Evolutionary conservation across 2,113 vertebrate genomes (phyloP), one percentile per base, ranked within the genome.

Genomic region (Cyphomyrus plagiostoma): DNA sequence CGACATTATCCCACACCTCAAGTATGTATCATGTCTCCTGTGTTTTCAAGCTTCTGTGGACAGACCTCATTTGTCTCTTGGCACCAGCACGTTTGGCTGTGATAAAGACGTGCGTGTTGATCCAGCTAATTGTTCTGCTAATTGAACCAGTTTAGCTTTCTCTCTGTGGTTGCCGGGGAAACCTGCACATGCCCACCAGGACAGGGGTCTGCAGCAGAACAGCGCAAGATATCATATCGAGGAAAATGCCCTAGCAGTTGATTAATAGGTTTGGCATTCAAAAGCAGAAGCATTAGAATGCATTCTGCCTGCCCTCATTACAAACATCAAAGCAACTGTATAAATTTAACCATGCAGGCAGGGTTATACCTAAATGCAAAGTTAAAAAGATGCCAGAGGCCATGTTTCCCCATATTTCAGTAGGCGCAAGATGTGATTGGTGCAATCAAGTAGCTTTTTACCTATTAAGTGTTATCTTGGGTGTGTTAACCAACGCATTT

Each of bases 141-240:
- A 84, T 84, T 84, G 39, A 84, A n/a, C 82, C 42, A 46, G 82
- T 48, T 84, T 84, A 84, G 82, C 42, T 84, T 84, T 45, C 23
- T 48, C 82, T 80, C 74, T 80, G 9, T 80, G 35, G 74, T 80
- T 80, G 74, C 74, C 7, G 30, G 74, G 74, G 74, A 80, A 80
- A 80, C 74, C 74, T 42, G 74, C 74, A 80, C 74, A 80, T 80
- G 74, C 35, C 74, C 35, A 35, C 74, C 17, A 80, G 35, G 35
- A 80, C 35, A 19, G 74, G 74, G 74, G 15, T 42, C 74, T 39
- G 62, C 2, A 17, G 15, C 70, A 17, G 70, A 77, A 39, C 35
- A 7, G 42, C 74, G 6, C 4, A 19, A 15, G 30, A 42, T 35
- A 35, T 39, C 35, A 19, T 80, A 80, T 80, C 74, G 35, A 80